Conservation (phyloP, 2,797 vertebrate genomes). For the Gila robusta region DNA sequence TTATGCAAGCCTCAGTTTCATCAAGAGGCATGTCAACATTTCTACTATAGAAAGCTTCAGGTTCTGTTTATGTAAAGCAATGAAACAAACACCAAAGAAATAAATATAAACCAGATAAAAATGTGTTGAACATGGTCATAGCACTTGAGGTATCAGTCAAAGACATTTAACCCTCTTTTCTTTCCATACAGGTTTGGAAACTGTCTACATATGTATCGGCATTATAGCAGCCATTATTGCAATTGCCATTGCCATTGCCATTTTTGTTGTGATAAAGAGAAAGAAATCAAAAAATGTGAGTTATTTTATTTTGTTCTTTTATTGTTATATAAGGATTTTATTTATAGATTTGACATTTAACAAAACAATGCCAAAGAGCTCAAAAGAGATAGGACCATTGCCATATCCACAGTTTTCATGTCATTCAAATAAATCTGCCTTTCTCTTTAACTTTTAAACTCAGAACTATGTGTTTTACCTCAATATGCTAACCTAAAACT, state of each 20-base stretch:
- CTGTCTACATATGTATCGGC: too few relatives aligned
- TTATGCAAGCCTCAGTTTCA: slow-evolving; percentile 6
- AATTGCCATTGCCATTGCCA: neutral
- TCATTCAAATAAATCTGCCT: neutral
- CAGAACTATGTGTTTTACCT: neutral
- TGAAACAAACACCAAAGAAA: neutral
- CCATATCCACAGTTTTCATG: neutral
- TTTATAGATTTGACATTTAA: neutral
- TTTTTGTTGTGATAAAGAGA: neutral
- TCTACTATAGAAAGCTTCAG: neutral
- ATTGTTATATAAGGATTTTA: neutral
- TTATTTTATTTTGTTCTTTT: neutral
- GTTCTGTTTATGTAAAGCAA: neutral
- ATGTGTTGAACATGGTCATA: neutral
- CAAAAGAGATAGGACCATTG: neutral
- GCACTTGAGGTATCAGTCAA: neutral
- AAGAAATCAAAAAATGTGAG: neutral
- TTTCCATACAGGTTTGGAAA: neutral
- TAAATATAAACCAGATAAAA: neutral
- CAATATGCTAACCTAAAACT: neutral
- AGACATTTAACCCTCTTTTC: neutral
- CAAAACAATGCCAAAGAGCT: neutral
- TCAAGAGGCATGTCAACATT: neutral
- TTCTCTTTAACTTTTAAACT: too few relatives aligned
- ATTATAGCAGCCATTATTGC: neutral